A percentile compares a stretch with the other conserved stretches of the same genome.
Conservation (phyloP, 2,113 vertebrate genomes). For the Burhinus bistriatus region DNA sequence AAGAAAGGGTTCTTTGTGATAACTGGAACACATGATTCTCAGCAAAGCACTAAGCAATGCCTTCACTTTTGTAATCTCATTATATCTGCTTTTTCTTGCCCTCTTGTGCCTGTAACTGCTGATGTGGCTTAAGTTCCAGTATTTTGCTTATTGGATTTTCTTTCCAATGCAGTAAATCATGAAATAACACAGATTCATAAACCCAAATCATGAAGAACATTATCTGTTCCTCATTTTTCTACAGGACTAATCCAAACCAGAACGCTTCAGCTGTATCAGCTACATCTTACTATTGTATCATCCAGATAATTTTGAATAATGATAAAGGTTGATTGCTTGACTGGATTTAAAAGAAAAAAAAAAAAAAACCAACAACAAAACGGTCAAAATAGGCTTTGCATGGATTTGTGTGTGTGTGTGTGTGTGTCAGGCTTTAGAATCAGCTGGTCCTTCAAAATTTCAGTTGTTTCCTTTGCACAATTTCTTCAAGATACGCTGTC, state of each 20-base stretch:
- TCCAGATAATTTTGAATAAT: neutral
- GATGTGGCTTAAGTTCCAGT: conserved; percentile 19
- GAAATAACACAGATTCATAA: neutral
- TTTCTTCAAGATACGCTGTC: neutral
- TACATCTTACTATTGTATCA: neutral
- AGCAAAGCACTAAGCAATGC: neutral
- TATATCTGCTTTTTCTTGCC: conserved; percentile 9
- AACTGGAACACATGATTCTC: neutral
- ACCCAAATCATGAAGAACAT: neutral
- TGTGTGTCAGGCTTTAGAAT: neutral
- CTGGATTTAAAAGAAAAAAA: neutral
- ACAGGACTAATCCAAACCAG: neutral
- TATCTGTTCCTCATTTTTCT: neutral
- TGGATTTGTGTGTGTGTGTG: neutral
- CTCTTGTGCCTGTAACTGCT: neutral
- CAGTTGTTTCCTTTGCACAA: neutral
- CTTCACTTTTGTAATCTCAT: neutral
- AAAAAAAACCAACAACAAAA: too few species aligned
- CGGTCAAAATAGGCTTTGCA: neutral
- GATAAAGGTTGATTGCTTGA: neutral
- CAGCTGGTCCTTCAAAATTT: neutral
- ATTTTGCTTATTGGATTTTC: neutral
- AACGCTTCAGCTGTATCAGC: neutral
- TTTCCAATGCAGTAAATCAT: neutral
- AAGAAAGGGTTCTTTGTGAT: conserved; percentile 36